Conservation (phyloP, 2,888 invertebrate genomes). For the Archips xylosteana region DNA sequence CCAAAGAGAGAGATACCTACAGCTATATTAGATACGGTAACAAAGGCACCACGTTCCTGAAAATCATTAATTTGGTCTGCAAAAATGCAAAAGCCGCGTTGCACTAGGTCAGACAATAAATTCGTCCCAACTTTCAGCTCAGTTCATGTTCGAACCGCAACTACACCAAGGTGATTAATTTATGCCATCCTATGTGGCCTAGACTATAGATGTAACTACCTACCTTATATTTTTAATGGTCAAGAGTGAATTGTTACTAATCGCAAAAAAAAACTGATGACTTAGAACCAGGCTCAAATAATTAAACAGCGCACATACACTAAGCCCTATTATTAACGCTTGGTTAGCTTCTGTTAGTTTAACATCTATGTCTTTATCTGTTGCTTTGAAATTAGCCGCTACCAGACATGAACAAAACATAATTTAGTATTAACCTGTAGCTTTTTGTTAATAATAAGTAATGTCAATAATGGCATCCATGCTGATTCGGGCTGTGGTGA, state of each 20-base stretch:
- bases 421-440: no score
- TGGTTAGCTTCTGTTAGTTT: no score
- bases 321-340: no score
- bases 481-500: no score
- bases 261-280: no score
- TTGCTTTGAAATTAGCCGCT: no score
- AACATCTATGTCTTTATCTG: no score
- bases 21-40: not conserved
- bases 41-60: not conserved
- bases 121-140: conserved; percentile 33
- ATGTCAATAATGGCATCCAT: no score
- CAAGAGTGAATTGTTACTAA: not conserved
- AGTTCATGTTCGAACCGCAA: conserved; percentile 22
- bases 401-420: no score
- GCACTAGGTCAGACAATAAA: conserved; percentile 27
- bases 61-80: conserved; percentile 3
- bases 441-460: no score
- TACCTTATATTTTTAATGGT: conserved; percentile 8
- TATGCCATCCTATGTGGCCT: conserved; percentile 16
- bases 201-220: not conserved
- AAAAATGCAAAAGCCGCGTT: conserved; percentile 6
- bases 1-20: not conserved
- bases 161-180: conserved; percentile 16
- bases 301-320: no score
- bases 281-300: no score